phyloP scores from a whole-genome alignment of 2,888 invertebrate genomes.

The Sphaerophoria taeniata region DNA sequence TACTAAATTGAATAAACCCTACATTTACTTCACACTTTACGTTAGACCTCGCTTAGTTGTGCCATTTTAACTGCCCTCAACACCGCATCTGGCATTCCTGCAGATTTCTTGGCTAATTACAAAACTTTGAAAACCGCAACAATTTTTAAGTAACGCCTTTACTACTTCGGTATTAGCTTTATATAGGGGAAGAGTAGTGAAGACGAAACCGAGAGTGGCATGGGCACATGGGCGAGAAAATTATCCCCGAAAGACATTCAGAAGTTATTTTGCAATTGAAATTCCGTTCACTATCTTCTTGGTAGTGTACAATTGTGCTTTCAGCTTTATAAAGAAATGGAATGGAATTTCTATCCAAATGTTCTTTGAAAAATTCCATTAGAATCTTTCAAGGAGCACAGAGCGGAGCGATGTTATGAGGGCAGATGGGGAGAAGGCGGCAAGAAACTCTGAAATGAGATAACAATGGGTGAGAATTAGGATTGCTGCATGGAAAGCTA shows the following conservation, averaged over 20 bases:
- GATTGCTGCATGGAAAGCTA: conserved; percentile 50
- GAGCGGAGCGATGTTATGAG: neutral
- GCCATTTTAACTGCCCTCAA: neutral
- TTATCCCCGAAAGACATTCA: conserved; percentile 69
- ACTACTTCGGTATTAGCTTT: conserved; percentile 49
- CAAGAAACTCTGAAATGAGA: conserved; percentile 30
- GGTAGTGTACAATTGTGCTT: conserved; percentile 54
- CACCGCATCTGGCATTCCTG: neutral
- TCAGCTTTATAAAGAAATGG: conserved; percentile 52
- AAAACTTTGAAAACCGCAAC: conserved; percentile 68
- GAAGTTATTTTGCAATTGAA: conserved; percentile 74
- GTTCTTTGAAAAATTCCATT: conserved; percentile 67
- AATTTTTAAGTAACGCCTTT: conserved; percentile 72
- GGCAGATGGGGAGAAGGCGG: conserved; percentile 3
- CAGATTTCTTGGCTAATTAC: conserved; percentile 64
- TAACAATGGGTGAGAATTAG: conserved; percentile 69
- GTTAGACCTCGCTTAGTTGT: neutral
- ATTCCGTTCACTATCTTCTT: conserved; percentile 69
- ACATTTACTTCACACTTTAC: conserved; percentile 33
- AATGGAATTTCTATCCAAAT: conserved; percentile 71
- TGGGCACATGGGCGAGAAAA: conserved; percentile 39
- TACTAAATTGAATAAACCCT: conserved; percentile 53
- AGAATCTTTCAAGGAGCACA: conserved; percentile 53
- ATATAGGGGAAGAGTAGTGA: neutral
- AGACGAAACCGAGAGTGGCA: neutral